Conservation (phyloP, 1,140 invertebrate species). For the Tetraneura akinire region DNA sequence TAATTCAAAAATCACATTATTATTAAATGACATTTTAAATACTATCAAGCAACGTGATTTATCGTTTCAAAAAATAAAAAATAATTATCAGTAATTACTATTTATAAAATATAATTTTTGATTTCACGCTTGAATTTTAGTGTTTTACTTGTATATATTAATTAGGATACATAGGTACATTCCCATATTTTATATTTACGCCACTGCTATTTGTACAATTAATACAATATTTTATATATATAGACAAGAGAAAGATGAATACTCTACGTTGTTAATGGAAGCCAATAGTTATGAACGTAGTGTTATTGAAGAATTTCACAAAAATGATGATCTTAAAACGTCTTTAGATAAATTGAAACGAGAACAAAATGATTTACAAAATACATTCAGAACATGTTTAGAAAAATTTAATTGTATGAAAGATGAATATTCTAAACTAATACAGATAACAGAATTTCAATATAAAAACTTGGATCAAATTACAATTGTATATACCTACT, state of each 20-base stretch:
- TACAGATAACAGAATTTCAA: constrained; percentile 42
- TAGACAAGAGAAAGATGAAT: constrained; percentile 38
- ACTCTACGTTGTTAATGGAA: constrained; percentile 23
- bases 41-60: constrained; percentile 37
- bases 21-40: constrained; percentile 31
- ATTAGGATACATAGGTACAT: too few species aligned
- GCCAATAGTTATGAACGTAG: constrained; percentile 25
- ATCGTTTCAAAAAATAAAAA: constrained; percentile 17
- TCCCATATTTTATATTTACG: too few species aligned
- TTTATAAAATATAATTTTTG: too few species aligned
- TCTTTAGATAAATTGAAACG: constrained; percentile 31
- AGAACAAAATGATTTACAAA: constrained; percentile 22
- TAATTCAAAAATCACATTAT: constrained; percentile 31
- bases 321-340: constrained; percentile 11
- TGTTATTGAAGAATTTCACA: constrained; percentile 10
- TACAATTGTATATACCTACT: not conserved
- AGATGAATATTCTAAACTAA: constrained; percentile 22
- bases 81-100: constrained; percentile 36
- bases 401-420: constrained; percentile 19
- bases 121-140: too few species aligned
- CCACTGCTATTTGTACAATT: not conserved
- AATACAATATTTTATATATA: too few species aligned
- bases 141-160: too few species aligned
- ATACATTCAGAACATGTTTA: not conserved
- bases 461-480: constrained; percentile 27